Evolutionary conservation across 2,113 vertebrate genomes (phyloP), one percentile per base, ranked within the genome.

Genomic region (Zapus hudsonius): DNA sequence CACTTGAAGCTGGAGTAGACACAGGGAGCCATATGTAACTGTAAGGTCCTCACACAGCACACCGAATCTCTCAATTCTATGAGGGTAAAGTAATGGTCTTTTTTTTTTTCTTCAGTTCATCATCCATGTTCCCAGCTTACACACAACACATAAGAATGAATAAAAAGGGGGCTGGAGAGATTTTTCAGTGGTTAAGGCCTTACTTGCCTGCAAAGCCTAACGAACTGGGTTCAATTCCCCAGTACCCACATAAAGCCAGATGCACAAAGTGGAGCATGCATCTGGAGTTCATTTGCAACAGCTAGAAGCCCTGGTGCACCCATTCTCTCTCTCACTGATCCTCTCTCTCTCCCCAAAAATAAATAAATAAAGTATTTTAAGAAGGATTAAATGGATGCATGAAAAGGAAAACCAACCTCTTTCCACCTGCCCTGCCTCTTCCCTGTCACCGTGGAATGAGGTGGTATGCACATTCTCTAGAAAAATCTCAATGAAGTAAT

Each of bases 401-500:
- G 25, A 15, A 73, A 13, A 31, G 47, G 57, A 92, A 69, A 25
- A 15, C 3, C 57, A 33, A 2, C 0, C 0, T 29, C 19, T 6
- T 2, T 72, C n/a, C 7, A 17, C 57, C 40, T 23, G 44, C 29
- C 6, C 47, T 7, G 20, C n/a, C 6, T n/a, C 27, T 70, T 2
- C 23, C n/a, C 52, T 4, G 2, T 15, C 17, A 20, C 2, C 40
- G 57, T 44, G 16, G 40, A 90, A 72, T 27, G 63, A 8, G 73
- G 55, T 19, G 44, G 4, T 3, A 7, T 0, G 0, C 7, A 66
- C 12, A 1, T 67, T 67, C 31, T 73, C 27, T 40, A 52, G 69
- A 52, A 74, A 93, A 84, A n/a, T 69, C 69, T 52, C 83, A 57
- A 23, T 59, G 55, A 69, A 69, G 59, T 83, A 73, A 69, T 23